phyloP scores from a whole-genome alignment of 2,797 vertebrate species.

The Botia almorhae region DNA sequence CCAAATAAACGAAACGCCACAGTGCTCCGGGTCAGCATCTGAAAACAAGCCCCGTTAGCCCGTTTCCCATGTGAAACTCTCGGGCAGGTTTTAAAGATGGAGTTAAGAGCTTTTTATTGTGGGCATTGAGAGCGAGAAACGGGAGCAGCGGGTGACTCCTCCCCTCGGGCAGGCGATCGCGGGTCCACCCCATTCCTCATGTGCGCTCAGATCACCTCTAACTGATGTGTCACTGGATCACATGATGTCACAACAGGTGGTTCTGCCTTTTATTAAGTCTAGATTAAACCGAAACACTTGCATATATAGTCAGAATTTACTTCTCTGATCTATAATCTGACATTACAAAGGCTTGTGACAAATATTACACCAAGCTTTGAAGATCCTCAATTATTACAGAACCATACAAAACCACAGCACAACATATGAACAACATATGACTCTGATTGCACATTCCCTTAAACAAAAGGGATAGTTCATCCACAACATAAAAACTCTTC shows the following conservation, averaged over 20 bases:
- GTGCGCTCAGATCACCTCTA: not conserved
- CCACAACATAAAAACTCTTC: too few relatives aligned
- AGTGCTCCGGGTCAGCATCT: conserved; percentile 75
- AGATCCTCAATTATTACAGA: too few relatives aligned
- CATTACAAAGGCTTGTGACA: too few relatives aligned
- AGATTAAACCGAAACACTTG: not conserved
- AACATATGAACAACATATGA: too few relatives aligned
- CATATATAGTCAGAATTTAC: too few relatives aligned
- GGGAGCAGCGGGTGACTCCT: conserved; percentile 72
- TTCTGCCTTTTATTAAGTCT: not conserved
- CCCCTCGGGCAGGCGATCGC: conserved; percentile 59
- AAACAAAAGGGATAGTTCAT: too few relatives aligned
- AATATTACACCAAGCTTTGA: too few relatives aligned
- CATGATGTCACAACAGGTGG: conserved; percentile 16
- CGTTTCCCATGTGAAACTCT: conserved; percentile 54
- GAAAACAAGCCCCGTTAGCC: conserved; percentile 52
- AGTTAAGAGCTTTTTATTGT: conserved; percentile 63
- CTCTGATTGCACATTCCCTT: too few relatives aligned
- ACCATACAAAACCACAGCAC: too few relatives aligned
- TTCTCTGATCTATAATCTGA: not conserved
- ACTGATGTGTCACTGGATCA: not conserved
- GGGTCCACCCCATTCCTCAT: conserved; percentile 63
- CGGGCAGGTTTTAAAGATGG: conserved; percentile 30
- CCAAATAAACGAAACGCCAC: conserved; percentile 64
- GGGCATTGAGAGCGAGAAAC: conserved; percentile 62